Conservation (phyloP, 2,797 vertebrate species). For the Microctenopoma steveboyesi region DNA sequence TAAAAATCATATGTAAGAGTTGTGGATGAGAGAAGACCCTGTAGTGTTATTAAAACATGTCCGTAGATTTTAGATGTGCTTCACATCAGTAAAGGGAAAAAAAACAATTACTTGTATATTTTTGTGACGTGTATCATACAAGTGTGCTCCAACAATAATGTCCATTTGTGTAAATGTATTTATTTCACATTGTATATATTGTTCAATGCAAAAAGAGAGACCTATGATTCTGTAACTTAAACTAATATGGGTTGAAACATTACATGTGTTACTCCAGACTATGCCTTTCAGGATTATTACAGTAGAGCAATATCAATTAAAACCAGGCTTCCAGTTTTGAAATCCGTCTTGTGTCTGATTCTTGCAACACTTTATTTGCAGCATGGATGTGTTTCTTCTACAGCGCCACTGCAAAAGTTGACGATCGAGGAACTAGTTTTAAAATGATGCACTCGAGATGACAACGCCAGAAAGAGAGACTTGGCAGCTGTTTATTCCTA, state of each 20-base stretch:
- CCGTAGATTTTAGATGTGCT: conserved; percentile 98
- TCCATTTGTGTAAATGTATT: conserved; percentile 99
- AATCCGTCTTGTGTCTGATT: conserved; percentile 79
- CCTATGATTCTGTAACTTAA: conserved; percentile 99
- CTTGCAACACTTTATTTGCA: conserved; percentile 30
- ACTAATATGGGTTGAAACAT: conserved; percentile 99
- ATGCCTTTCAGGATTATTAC: conserved; percentile 99
- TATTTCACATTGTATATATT: conserved; percentile 99
- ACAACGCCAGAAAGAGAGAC: too few species aligned
- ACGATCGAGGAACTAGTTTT: too few species aligned
- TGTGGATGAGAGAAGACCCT: conserved; percentile 88
- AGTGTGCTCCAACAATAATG: conserved; percentile 99
- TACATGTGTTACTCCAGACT: conserved; percentile 99
- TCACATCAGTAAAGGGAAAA: conserved; percentile 94
- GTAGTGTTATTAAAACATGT: conserved; percentile 94
- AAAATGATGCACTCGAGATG: too few species aligned
- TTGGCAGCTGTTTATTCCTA: too few species aligned
- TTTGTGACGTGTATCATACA: conserved; percentile 99
- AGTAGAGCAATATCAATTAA: conserved; percentile 99
- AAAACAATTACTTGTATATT: conserved; percentile 98
- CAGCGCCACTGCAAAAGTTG: too few species aligned
- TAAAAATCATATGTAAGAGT: conserved; percentile 78
- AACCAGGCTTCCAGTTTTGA: conserved; percentile 99
- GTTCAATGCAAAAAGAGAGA: conserved; percentile 99
- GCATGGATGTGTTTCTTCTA: too few species aligned